Evolutionary conservation across 2,113 vertebrate genomes (phyloP), one percentile per base, ranked within the genome.

Genomic region (Gobio gobio): DNA sequence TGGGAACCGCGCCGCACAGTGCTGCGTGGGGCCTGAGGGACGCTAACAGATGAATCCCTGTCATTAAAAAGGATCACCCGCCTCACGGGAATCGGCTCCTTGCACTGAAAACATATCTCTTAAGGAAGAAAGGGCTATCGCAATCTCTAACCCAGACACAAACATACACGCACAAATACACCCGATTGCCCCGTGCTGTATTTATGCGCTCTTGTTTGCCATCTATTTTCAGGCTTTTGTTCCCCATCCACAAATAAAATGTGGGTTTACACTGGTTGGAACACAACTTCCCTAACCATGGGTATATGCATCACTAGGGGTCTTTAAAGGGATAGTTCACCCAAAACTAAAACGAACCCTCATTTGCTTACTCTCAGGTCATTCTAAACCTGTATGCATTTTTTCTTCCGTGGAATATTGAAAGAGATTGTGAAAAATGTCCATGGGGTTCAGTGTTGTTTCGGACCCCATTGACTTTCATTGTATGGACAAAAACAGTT

Each of bases 1-100:
- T 75, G 64, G 83, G 85, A 85, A 73, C 90, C 86, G 78, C 51
- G 84, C 66, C 10, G 36, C 33, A 29, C 18, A 26, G 54, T 49
- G 78, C 87, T 59, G 56, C 29, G 40, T 77, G 56, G 75, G 86
- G 73, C 80, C 83, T 70, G 86, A 61, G 88, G 84, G 86, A 86
- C 73, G 20, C 78, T 68, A 84, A 84, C 88, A 87, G 84, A 89
- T 87, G 88, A 89, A 87, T 78, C 86, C 84, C 86, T 89, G 88
- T 88, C 86, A 84, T 81, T 89, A 86, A 89, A 87, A 87, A 85
- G 79, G 83, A 89, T 86, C 79, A 78, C 74, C 68, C 58, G 75
- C 83, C 88, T 85, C 75, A 72, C 18, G 66, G 88, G 86, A 89
- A 85, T 85, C 80, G 40, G 40, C 83, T 85, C 54, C 47, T 75